Base-by-base conservation (phyloP, 2,113 vertebrate genomes). In the Chaetura pelagica region DNA sequence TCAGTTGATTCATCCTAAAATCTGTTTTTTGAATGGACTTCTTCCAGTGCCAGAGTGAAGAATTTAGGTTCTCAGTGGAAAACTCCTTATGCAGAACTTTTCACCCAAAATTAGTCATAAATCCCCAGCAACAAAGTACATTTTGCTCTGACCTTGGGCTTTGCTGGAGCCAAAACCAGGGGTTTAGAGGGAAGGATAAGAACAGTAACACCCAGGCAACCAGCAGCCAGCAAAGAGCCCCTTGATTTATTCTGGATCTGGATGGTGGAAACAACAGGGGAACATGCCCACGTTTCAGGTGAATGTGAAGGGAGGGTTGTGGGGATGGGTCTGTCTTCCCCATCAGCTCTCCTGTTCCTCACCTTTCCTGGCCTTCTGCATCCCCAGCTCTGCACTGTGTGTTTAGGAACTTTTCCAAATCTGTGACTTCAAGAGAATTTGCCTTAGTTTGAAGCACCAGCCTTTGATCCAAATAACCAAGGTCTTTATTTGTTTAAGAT, bases 381-480 rank as follows among this genome's bases (percentile, higher is more conserved):
- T 59, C 51, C 15, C 52, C 22, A 67, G n/a, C 64, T 87, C 87
- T 1, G 0, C 12, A 1, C 44, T 89, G 71, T 94, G 55, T 90
- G 44, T 46, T 84, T 82, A 94, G 91, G 86, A 57, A 0, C 24
- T 46, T 32, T 64, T 92, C 93, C 90, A 84, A 89, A 73, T 35
- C 72, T 78, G 35, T 11, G 76, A 89, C 73, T 93, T 89, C 57
- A 68, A 91, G 78, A 71, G 61, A 88, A 72, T 90, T 90, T 46
- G 72, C 73, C 34, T 62, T 7, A 32, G 68, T 73, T 87, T 90
- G 69, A 88, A 95, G 71, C 55, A 81, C 58, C 48, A 57, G 59
- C 76, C 85, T 97, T 95, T 97, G 96, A 96, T 87, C 51, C 27
- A 48, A 38, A 15, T 29, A 90, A 80, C 67, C 62, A 64, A 94